phyloP scores from a whole-genome alignment of 2,113 vertebrate genomes.

The Zosterops hypoxanthus region DNA sequence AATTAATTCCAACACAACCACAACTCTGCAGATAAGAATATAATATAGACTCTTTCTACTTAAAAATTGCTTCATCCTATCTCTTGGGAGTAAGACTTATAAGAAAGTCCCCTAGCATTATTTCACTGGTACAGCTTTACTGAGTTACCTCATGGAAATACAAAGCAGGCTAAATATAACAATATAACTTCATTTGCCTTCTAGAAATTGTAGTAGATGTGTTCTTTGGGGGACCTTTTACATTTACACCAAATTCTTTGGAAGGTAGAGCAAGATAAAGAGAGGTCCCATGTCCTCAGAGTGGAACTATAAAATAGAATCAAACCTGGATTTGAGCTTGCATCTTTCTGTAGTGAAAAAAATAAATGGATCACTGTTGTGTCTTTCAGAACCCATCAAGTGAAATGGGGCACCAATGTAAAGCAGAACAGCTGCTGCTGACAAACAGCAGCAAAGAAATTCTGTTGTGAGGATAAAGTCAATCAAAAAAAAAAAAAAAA shows the following conservation, averaged over 20 bases:
- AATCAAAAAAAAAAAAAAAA: background rate
- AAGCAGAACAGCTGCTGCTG: background rate
- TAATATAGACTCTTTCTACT: background rate
- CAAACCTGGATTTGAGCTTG: background rate
- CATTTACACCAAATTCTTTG: background rate
- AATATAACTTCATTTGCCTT: background rate
- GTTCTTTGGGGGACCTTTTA: background rate
- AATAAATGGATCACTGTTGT: background rate
- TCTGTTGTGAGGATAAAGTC: background rate
- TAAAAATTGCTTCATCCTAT: background rate
- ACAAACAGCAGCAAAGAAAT: background rate
- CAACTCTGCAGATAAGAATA: background rate
- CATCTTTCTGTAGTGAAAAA: background rate
- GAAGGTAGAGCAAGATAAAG: background rate
- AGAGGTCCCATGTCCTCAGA: background rate
- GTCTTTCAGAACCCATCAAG: background rate
- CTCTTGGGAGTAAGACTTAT: background rate
- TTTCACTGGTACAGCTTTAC: background rate
- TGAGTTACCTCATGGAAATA: background rate
- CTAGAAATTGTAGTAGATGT: background rate
- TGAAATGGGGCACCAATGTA: background rate
- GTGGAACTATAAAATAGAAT: background rate
- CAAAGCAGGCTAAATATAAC: background rate
- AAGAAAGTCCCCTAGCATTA: background rate
- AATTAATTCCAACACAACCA: background rate